Conservation (phyloP, 2,888 invertebrate genomes). For the Calephelis perditalis region DNA sequence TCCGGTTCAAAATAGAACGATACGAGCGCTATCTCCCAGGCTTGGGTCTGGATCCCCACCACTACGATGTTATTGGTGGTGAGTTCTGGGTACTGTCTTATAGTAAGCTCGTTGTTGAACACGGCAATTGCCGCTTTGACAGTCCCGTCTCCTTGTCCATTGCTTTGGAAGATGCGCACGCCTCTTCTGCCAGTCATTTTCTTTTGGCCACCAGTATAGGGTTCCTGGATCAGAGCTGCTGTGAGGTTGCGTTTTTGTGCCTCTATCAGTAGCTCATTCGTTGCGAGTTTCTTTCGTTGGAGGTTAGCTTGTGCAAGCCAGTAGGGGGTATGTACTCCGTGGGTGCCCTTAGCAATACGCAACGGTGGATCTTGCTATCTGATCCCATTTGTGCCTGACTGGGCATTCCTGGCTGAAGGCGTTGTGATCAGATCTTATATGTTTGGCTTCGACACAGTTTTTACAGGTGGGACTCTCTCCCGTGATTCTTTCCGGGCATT, state of each 20-base stretch:
- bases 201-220: slow-evolving; percentile 18
- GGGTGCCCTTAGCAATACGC: not conserved
- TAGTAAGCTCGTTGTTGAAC: not conserved
- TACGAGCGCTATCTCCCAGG: not conserved
- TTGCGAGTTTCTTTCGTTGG: slow-evolving; percentile 21
- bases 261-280: slow-evolving; percentile 22
- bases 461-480: not conserved
- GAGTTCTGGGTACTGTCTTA: not conserved
- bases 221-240: slow-evolving; percentile 23
- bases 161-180: not conserved
- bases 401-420: slow-evolving; percentile 20
- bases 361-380: slow-evolving; percentile 14
- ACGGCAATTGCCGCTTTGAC: not conserved
- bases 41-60: not conserved
- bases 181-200: slow-evolving; percentile 12
- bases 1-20: not conserved
- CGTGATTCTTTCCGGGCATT: not conserved
- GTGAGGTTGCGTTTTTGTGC: slow-evolving; percentile 4
- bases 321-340: too few relatives aligned
- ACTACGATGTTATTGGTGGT: too few relatives aligned
- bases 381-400: slow-evolving; percentile 21
- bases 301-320: slow-evolving; percentile 21
- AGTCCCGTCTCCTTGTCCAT: not conserved
- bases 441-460: not conserved
- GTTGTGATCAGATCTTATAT: slow-evolving; percentile 13